These are phyloP conservation scores for Loxodonta africana DNA, from an alignment of 2,113 vertebrate genomes.

Conservation along the genomic window DNA sequence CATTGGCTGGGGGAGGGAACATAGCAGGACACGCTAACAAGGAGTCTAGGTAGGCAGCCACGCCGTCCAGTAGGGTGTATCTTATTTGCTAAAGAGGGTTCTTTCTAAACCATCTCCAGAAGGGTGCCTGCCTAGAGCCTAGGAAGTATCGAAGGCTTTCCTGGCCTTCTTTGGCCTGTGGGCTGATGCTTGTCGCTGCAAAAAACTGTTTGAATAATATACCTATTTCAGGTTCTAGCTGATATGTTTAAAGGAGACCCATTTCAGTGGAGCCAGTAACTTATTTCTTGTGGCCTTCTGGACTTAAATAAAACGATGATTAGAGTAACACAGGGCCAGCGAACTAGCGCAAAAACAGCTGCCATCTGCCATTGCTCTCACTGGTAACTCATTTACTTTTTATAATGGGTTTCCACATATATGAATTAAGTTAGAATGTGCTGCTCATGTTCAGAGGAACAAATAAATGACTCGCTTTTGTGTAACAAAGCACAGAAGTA, in stretches of 20 bases:
- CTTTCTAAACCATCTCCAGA: not conserved
- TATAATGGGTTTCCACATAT: constrained; percentile 53
- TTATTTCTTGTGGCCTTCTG: constrained; percentile 69
- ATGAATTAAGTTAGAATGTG: constrained; percentile 77
- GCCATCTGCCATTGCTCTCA: constrained; percentile 69
- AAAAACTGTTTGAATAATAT: not conserved
- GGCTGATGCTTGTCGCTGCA: not conserved
- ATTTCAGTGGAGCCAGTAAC: constrained; percentile 67
- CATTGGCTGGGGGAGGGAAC: not conserved
- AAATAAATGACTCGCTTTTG: constrained; percentile 84
- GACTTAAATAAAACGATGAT: constrained; percentile 81
- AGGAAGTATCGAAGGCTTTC: not conserved
- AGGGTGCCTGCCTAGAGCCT: not conserved
- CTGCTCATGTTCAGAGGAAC: constrained; percentile 80
- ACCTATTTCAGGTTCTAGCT: constrained; percentile 17
- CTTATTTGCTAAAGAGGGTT: not conserved
- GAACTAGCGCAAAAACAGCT: constrained; percentile 73
- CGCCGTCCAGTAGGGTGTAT: not conserved
- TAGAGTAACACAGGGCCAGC: constrained; percentile 62
- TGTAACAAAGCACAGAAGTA: constrained; percentile 78
- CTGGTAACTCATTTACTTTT: constrained; percentile 68
- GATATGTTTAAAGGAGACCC: constrained; percentile 51
- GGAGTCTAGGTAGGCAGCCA: not conserved
- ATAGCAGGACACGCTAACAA: too few species aligned
- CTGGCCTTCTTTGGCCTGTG: not conserved